A percentile compares a stretch with the other conserved stretches of the same genome.
Conservation (phyloP, 2,113 vertebrate genomes). For the Pipa parva region DNA sequence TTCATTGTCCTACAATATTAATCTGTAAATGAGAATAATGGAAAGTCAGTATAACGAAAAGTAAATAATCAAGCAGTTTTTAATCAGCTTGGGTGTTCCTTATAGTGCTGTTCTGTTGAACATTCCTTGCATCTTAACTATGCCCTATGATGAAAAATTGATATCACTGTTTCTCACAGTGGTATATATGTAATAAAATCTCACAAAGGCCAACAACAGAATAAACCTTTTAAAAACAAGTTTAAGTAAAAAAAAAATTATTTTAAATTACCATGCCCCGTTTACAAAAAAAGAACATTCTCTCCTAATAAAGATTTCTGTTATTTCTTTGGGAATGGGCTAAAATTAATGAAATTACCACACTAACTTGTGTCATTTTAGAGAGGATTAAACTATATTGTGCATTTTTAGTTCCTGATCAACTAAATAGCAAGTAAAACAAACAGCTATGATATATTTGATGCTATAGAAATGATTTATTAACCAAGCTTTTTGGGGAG, state of each 20-base stretch:
- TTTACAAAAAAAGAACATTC: too few relatives aligned
- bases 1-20: too few relatives aligned
- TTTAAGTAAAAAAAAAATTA: too few relatives aligned
- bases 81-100: constrained; percentile 8
- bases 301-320: too few relatives aligned
- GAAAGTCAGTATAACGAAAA: not conserved
- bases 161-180: not conserved
- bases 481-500: not conserved
- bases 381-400: not conserved
- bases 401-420: not conserved
- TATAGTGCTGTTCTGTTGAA: not conserved
- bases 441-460: not conserved
- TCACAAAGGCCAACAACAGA: not conserved
- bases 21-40: too few relatives aligned
- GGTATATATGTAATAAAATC: constrained; percentile 2
- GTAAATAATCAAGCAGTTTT: not conserved
- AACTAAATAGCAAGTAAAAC: not conserved
- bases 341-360: too few relatives aligned
- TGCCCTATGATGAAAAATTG: constrained; percentile 4
- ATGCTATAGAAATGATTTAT: not conserved
- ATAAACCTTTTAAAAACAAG: not conserved
- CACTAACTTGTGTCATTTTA: too few relatives aligned
- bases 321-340: too few relatives aligned
- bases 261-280: too few relatives aligned
- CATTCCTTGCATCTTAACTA: constrained; percentile 7